phyloP scores from a whole-genome alignment of 2,113 vertebrate species.

The Xenopus laevis region DNA sequence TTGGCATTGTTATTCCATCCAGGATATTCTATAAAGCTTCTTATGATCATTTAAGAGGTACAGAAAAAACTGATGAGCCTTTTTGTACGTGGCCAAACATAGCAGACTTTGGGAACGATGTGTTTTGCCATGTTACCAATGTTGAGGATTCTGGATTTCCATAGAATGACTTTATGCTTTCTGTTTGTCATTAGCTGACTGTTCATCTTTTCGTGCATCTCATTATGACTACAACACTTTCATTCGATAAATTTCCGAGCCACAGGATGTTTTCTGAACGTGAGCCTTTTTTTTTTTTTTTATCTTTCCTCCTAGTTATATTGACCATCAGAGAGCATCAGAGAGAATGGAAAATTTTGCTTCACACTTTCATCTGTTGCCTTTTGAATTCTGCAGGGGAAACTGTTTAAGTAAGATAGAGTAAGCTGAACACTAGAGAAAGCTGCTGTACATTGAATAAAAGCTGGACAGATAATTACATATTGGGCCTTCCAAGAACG shows the following conservation, averaged over 20 bases:
- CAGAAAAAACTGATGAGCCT: not conserved
- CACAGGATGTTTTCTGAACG: not conserved
- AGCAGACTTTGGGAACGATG: not conserved
- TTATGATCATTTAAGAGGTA: not conserved
- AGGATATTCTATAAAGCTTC: not conserved
- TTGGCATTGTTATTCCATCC: too few species aligned
- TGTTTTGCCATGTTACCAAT: not conserved
- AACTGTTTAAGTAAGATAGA: slow-evolving; percentile 38
- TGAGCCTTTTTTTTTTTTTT: not conserved
- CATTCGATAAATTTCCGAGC: slow-evolving; percentile 19
- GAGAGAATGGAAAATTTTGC: slow-evolving; percentile 37
- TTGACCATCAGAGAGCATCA: slow-evolving; percentile 42
- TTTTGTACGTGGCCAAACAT: too few species aligned
- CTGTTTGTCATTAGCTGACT: not conserved
- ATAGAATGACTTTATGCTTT: not conserved
- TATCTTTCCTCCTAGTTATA: slow-evolving; percentile 29
- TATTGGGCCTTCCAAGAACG: slow-evolving; percentile 24
- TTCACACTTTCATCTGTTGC: slow-evolving; percentile 32
- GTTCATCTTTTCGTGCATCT: slow-evolving; percentile 7
- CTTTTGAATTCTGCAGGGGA: slow-evolving; percentile 42
- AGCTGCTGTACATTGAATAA: slow-evolving; percentile 23
- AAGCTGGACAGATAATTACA: slow-evolving; percentile 40
- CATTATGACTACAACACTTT: slow-evolving; percentile 11
- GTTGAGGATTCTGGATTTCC: not conserved
- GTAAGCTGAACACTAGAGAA: slow-evolving; percentile 34